Evolutionary conservation across 2,888 invertebrate genomes (phyloP).

Genomic region (Pteria penguin): DNA sequence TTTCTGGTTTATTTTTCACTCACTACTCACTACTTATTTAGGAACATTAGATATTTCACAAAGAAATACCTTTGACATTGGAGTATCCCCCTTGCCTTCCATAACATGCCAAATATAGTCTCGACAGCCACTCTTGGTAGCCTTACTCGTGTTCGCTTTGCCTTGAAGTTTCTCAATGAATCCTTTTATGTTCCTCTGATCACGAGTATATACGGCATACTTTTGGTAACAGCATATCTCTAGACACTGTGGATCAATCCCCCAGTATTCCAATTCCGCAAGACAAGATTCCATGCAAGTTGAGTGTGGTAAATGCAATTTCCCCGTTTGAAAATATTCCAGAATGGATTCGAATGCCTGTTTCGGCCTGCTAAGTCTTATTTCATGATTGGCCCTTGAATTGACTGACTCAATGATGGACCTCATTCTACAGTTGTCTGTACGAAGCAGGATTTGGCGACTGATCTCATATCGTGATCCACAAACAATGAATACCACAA

Average conservation of each 20-base stretch:
- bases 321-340: conserved; percentile 52
- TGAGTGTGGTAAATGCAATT: conserved; percentile 51
- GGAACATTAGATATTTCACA: no score
- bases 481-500: not conserved
- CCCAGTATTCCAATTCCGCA: conserved; percentile 54
- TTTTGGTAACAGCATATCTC: conserved; percentile 56
- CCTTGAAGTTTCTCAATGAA: conserved; percentile 35
- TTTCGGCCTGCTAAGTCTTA: conserved; percentile 43
- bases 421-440: not conserved
- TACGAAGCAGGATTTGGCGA: not conserved
- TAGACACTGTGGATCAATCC: conserved; percentile 48
- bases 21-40: no score
- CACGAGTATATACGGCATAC: conserved; percentile 20
- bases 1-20: not conserved
- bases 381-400: not conserved
- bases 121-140: no score
- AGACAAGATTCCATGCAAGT: conserved; percentile 51
- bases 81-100: conserved; percentile 1
- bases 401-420: not conserved
- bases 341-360: conserved; percentile 54
- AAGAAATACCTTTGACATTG: not conserved
- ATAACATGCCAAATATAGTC: conserved; percentile 49
- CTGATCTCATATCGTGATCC: not conserved
- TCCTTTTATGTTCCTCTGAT: conserved; percentile 2
- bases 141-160: conserved; percentile 13